phyloP scores from a whole-genome alignment of 2,113 vertebrate species.

The Tetraodon nigroviridis region DNA sequence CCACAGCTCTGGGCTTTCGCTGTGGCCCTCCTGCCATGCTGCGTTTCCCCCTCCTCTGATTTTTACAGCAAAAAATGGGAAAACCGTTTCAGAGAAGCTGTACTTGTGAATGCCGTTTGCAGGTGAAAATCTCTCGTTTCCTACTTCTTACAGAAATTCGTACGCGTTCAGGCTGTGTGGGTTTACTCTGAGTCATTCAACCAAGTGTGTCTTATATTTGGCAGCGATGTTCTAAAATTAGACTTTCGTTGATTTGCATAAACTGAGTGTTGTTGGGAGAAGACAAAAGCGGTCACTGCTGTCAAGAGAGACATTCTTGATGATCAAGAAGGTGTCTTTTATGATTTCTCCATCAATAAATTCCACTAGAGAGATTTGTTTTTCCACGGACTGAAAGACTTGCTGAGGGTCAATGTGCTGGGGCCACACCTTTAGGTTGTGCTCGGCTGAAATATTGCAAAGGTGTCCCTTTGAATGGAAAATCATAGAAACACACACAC shows the following conservation, averaged over 20 bases:
- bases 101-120: too few relatives aligned
- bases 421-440: neutral
- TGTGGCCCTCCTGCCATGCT: too few relatives aligned
- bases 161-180: neutral
- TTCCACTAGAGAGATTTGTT: neutral
- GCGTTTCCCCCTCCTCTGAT: too few relatives aligned
- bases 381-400: neutral
- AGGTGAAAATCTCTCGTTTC: too few relatives aligned
- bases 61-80: too few relatives aligned
- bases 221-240: slow-evolving; percentile 10
- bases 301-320: neutral
- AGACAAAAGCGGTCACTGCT: neutral
- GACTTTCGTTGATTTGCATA: neutral
- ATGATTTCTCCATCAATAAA: too few relatives aligned
- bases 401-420: slow-evolving; percentile 5
- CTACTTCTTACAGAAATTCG: too few relatives aligned
- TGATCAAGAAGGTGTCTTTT: too few relatives aligned
- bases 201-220: slow-evolving; percentile 4
- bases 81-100: too few relatives aligned
- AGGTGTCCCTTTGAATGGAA: slow-evolving; percentile 1
- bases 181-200: slow-evolving; percentile 7
- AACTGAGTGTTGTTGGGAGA: neutral
- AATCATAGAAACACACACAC: slow-evolving; percentile 12
- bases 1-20: too few relatives aligned
- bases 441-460: slow-evolving; percentile 3